Evolutionary conservation across 2,888 invertebrate genomes (phyloP).

Genomic region (Augochlorella aurata): DNA sequence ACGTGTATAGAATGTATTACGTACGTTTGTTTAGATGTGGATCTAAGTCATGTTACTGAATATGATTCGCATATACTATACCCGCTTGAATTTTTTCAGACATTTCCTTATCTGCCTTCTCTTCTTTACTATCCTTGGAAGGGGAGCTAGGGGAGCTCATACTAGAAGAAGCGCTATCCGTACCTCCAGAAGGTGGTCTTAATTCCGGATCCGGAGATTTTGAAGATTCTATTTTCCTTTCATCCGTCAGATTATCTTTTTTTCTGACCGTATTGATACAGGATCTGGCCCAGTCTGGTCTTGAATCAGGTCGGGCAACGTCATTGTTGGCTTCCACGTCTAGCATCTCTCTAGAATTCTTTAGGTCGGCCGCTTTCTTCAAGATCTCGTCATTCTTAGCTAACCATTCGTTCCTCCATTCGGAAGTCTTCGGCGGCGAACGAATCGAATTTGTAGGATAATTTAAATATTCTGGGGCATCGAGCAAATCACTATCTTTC

Average conservation of each 20-base stretch:
- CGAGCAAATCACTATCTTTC: conserved; percentile 68
- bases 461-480: conserved; percentile 70
- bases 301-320: conserved; percentile 70
- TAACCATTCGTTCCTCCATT: conserved; percentile 79
- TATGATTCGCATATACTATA: conserved; percentile 61
- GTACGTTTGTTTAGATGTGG: conserved; percentile 33
- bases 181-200: conserved; percentile 75
- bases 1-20: conserved; percentile 36
- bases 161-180: conserved; percentile 78
- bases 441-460: conserved; percentile 69
- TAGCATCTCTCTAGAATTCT: conserved; percentile 60
- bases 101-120: conserved; percentile 79
- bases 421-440: conserved; percentile 78
- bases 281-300: conserved; percentile 79
- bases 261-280: conserved; percentile 69
- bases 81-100: conserved; percentile 79
- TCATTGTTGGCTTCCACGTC: conserved; percentile 66
- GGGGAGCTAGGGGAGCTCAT: conserved; percentile 80
- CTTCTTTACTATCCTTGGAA: conserved; percentile 79
- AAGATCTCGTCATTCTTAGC: conserved; percentile 78
- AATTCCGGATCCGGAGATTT: conserved; percentile 77
- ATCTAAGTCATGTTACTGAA: conserved; percentile 34
- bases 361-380: conserved; percentile 72
- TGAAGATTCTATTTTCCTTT: conserved; percentile 69
- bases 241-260: conserved; percentile 65